Evolutionary conservation across 1,140 invertebrate genomes (phyloP).

Genomic region (Ostrea denselamellosa): DNA sequence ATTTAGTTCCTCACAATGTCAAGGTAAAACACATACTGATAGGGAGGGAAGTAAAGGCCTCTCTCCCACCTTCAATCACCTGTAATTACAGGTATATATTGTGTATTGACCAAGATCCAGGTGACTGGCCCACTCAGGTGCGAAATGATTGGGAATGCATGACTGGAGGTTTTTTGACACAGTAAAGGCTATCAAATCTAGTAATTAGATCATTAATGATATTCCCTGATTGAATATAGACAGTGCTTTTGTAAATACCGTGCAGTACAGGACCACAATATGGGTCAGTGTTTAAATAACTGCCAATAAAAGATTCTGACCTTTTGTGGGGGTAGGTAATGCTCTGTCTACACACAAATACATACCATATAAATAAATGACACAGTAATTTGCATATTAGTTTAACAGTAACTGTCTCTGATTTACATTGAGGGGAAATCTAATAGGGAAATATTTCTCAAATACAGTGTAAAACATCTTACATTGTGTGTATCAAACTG

Average conservation of each 20-base stretch:
- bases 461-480: too few species aligned
- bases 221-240: neutral
- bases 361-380: too few species aligned
- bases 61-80: constrained; percentile 15
- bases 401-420: too few species aligned
- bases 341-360: too few species aligned
- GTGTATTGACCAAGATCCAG: neutral
- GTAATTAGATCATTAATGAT: constrained; percentile 12
- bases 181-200: neutral
- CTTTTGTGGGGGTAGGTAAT: neutral
- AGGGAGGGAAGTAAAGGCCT: constrained; percentile 7
- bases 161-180: neutral
- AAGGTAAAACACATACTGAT: neutral
- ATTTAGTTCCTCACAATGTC: neutral
- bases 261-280: neutral
- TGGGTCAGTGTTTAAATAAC: constrained; percentile 9
- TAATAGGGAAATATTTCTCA: too few species aligned
- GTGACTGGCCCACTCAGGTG: constrained; percentile 6
- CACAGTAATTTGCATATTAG: too few species aligned
- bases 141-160: neutral
- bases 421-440: too few species aligned
- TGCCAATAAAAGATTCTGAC: neutral
- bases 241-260: neutral
- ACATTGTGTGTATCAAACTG: too few species aligned
- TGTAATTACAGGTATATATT: neutral